Evolutionary conservation across 2,113 vertebrate species (phyloP), one percentile per base, ranked within the genome.

Genomic region (Podiceps cristatus): DNA sequence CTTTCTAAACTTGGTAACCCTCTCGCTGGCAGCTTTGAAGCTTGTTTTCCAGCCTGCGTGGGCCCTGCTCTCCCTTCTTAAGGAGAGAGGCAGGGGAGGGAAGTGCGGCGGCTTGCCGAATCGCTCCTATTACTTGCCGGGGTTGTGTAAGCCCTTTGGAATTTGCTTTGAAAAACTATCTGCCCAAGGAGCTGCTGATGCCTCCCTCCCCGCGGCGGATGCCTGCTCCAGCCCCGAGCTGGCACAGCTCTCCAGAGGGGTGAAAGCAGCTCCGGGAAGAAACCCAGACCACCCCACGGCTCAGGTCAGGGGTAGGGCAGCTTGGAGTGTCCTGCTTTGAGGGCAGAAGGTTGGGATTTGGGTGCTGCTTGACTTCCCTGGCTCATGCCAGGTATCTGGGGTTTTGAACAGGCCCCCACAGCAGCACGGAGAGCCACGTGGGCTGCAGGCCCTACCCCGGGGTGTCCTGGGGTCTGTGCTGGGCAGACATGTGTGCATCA

Each of bases 81-180:
- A 97, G 94, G 84, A 96, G 88, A 85, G 31, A 49, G 73, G 69
- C 45, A 78, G 88, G 77, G 89, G 76, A 87, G 91, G 83, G 94
- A 64, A 93, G 86, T 2, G 2, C 29, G 2, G 24, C 7, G 3
- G 76, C 88, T 74, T 35, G 60, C 86, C 4, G 28, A n/a, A 31
- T 94, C 11, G 40, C 91, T 97, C 86, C 89, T 40, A 37, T 93
- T 95, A 75, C 95, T 95, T 96, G 91, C 71, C 7, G 7, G 67
- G 56, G 16, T 94, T 93, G 95, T 91, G 96, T 96, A 94, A 97
- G 84, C 95, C 79, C 74, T 90, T 94, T 90, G 97, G 97, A 97
- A 97, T 97, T 76, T 71, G 92, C 97, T 97, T 93, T 94, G 97
- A 97, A 97, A 97, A 95, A 40, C 89, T 86, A 96, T 98, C 96